Evolutionary conservation across 2,797 vertebrate genomes (phyloP).

Genomic region (Potorous gilbertii): DNA sequence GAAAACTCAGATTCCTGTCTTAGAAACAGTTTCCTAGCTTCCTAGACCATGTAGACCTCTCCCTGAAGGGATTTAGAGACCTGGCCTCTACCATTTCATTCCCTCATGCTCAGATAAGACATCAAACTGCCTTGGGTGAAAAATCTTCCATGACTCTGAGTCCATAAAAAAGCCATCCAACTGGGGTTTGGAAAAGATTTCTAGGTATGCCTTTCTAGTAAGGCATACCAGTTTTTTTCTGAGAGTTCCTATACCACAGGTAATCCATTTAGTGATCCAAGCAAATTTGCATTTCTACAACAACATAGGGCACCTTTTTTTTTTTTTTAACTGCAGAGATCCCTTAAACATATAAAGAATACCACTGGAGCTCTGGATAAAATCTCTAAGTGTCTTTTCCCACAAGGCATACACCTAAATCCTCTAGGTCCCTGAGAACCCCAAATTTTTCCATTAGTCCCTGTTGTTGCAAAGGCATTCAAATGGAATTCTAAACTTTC

Average conservation of each 20-base stretch:
- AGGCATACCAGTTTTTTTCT: not conserved
- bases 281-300: not conserved
- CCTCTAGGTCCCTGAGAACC: not conserved
- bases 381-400: not conserved
- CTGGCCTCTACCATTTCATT: not conserved
- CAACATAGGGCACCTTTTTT: not conserved
- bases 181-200: not conserved
- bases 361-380: not conserved
- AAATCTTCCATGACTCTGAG: not conserved
- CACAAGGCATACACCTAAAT: not conserved
- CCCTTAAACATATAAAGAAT: not conserved
- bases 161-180: not conserved
- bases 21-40: no score
- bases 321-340: not conserved
- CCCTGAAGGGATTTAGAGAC: not conserved
- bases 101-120: not conserved
- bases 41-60: not conserved
- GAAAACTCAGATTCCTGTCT: not conserved
- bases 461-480: not conserved
- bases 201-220: not conserved
- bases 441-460: not conserved
- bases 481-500: not conserved
- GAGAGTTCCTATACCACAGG: not conserved
- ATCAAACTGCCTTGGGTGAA: not conserved
- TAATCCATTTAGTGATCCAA: not conserved